Evolutionary conservation across 2,888 invertebrate species (phyloP).

Genomic region (Sarcophaga caerulescens): DNA sequence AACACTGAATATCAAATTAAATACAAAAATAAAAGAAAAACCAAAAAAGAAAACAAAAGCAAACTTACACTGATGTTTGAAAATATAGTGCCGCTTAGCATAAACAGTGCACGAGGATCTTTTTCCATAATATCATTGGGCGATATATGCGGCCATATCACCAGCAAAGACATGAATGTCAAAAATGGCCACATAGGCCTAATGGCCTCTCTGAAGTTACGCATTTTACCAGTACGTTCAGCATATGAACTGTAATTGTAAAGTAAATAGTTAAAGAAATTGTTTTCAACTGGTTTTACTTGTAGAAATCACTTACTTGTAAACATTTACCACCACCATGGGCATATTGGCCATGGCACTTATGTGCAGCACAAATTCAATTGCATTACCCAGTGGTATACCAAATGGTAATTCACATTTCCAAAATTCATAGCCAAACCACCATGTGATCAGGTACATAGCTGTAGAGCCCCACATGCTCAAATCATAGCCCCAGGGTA

Average conservation of each 20-base stretch:
- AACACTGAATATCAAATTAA: neutral
- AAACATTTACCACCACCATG: constrained; percentile 94
- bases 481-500: constrained; percentile 99
- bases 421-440: constrained; percentile 91
- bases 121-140: constrained; percentile 90
- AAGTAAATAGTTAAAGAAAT: neutral
- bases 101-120: constrained; percentile 93
- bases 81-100: constrained; percentile 96
- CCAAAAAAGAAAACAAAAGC: neutral
- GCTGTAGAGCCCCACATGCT: constrained; percentile 91
- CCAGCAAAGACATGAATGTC: constrained; percentile 88
- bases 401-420: constrained; percentile 88
- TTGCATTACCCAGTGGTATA: constrained; percentile 88
- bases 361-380: constrained; percentile 92
- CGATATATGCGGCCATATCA: constrained; percentile 91
- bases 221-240: constrained; percentile 93
- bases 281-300: no score
- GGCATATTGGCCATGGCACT: constrained; percentile 94
- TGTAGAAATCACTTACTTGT: constrained; percentile 84
- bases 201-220: constrained; percentile 89
- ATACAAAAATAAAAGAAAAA: neutral
- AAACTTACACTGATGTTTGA: constrained; percentile 97
- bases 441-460: constrained; percentile 83
- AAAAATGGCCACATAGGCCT: constrained; percentile 92
- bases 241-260: constrained; percentile 87